phyloP scores from a whole-genome alignment of 2,797 vertebrate species.

The Yasuhikotakia modesta region DNA sequence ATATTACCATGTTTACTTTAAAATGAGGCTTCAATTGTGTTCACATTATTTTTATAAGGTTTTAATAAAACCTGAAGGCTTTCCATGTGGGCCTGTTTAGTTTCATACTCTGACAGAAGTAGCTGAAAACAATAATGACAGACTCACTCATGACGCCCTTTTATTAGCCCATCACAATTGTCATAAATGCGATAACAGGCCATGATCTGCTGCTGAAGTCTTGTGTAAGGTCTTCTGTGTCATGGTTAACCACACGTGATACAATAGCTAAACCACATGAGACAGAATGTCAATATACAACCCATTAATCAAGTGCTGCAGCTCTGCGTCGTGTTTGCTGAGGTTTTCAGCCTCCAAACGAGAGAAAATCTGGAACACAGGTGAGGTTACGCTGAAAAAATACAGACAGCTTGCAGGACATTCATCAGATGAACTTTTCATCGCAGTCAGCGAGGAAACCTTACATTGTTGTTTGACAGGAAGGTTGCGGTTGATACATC shows the following conservation, averaged over 20 bases:
- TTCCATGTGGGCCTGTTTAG: constrained; percentile 45
- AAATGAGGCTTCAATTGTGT: constrained; percentile 1
- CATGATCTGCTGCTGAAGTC: constrained; percentile 65
- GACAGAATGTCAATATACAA: constrained; percentile 70
- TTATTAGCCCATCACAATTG: constrained; percentile 67
- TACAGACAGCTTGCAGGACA: constrained; percentile 13
- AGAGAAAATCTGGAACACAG: constrained; percentile 59
- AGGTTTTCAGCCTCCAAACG: constrained; percentile 66
- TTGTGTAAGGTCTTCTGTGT: constrained; percentile 64
- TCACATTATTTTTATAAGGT: background rate
- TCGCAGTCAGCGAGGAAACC: constrained; percentile 26
- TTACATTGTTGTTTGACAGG: constrained; percentile 25
- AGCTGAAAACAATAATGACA: constrained; percentile 68
- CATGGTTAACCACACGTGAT: constrained; percentile 75
- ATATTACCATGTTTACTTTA: background rate
- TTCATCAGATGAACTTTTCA: constrained; percentile 38
- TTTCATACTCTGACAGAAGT: constrained; percentile 53
- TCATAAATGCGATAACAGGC: constrained; percentile 67
- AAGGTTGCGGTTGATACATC: background rate
- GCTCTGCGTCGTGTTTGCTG: constrained; percentile 68
- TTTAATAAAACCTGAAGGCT: constrained; percentile 57
- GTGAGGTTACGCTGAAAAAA: constrained; percentile 55
- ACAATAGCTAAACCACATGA: constrained; percentile 77
- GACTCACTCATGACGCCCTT: constrained; percentile 63
- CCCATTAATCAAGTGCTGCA: constrained; percentile 70